phyloP scores from a whole-genome alignment of 2,888 invertebrate species.

The Myathropa florea region DNA sequence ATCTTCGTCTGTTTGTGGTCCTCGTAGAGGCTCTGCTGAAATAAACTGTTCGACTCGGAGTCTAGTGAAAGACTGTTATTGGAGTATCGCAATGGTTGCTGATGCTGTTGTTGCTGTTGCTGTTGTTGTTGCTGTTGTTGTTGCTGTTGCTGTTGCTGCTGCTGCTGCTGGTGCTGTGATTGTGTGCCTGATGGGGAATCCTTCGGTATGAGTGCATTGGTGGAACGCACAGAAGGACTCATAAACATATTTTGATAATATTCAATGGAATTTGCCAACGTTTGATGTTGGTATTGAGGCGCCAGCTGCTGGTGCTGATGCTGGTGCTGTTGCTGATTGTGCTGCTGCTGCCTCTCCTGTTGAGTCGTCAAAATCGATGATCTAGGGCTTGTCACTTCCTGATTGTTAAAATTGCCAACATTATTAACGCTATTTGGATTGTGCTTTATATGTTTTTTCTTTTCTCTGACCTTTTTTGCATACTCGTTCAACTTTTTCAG shows the following conservation, averaged over 20 bases:
- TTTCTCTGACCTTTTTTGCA: slow-evolving; percentile 81
- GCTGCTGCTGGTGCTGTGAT: slow-evolving; percentile 72
- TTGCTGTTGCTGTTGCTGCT: slow-evolving; percentile 47
- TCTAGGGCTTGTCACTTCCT: slow-evolving; percentile 65
- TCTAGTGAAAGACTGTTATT: slow-evolving; percentile 65
- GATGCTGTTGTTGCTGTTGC: slow-evolving; percentile 72
- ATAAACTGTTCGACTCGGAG: slow-evolving; percentile 77
- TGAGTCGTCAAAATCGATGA: slow-evolving; percentile 66
- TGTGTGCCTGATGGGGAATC: slow-evolving; percentile 29
- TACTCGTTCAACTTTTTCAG: slow-evolving; percentile 81
- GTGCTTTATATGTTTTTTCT: slow-evolving; percentile 80
- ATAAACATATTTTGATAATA: slow-evolving; percentile 80
- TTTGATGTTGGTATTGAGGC: slow-evolving; percentile 70
- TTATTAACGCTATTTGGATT: slow-evolving; percentile 73
- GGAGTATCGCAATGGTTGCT: slow-evolving; percentile 72
- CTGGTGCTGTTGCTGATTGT: slow-evolving; percentile 72
- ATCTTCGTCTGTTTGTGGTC: slow-evolving; percentile 72
- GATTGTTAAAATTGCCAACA: slow-evolving; percentile 71
- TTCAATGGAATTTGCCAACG: slow-evolving; percentile 76
- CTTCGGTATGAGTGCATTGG: slow-evolving; percentile 50
- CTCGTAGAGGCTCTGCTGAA: slow-evolving; percentile 78
- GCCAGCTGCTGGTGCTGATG: slow-evolving; percentile 49
- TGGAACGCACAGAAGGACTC: slow-evolving; percentile 76
- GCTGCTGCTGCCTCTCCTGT: slow-evolving; percentile 73
- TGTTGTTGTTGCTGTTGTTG: slow-evolving; percentile 72